Evolutionary conservation across 1,140 invertebrate species (phyloP).

Genomic region (Nilaparvata lugens): DNA sequence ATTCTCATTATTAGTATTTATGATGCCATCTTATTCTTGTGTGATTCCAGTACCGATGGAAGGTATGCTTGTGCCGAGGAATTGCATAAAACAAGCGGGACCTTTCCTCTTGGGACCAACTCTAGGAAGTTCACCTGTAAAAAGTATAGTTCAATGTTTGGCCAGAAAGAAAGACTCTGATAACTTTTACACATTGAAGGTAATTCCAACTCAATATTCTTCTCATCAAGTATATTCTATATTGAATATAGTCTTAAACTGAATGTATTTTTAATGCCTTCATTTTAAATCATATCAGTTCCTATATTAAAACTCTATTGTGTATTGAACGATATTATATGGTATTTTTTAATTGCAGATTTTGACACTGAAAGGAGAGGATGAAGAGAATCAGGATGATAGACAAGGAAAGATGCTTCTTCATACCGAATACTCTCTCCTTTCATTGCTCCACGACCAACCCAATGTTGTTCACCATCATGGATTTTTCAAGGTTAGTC

Average conservation of each 20-base stretch:
- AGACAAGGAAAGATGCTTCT: conserved; percentile 72
- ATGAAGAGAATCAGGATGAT: conserved; percentile 62
- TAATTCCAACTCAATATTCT: conserved; percentile 30
- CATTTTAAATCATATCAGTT: neutral
- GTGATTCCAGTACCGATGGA: conserved; percentile 16
- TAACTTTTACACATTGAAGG: conserved; percentile 69
- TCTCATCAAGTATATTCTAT: neutral
- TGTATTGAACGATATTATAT: neutral
- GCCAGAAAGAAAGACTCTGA: conserved; percentile 61
- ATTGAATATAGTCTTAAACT: neutral
- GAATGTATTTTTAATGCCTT: neutral
- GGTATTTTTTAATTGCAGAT: conserved; percentile 35
- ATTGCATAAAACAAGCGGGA: conserved; percentile 49
- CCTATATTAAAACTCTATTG: neutral
- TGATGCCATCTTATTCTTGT: neutral
- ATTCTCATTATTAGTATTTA: neutral
- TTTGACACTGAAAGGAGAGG: conserved; percentile 40
- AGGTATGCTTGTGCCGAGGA: conserved; percentile 21
- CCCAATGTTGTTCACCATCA: conserved; percentile 71
- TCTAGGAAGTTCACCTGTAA: conserved; percentile 63
- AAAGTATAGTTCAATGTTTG: conserved; percentile 69
- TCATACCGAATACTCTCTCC: conserved; percentile 69
- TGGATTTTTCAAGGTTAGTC: conserved; percentile 64
- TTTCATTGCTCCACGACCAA: conserved; percentile 59
- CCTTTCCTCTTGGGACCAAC: conserved; percentile 62